Evolutionary conservation across 2,888 invertebrate genomes (phyloP).

Genomic region (Lithodes maja): DNA sequence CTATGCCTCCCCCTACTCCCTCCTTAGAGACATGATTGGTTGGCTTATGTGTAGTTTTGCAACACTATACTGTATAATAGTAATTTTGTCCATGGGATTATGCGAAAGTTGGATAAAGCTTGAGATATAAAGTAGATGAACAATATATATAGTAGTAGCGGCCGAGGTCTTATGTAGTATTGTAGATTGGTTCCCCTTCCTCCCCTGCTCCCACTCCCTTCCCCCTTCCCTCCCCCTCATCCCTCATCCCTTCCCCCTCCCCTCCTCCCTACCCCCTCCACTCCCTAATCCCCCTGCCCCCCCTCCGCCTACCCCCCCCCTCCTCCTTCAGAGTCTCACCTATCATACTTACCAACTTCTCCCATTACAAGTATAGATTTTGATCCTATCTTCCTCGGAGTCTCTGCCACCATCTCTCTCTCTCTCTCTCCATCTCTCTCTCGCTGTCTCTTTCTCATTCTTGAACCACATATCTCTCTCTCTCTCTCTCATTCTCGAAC

Average conservation of each 20-base stretch:
- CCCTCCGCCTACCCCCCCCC: not conserved
- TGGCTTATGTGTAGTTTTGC: too few relatives aligned
- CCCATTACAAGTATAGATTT: slow-evolving; percentile 1
- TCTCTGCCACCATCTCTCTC: not conserved
- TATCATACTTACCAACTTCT: slow-evolving; percentile 1
- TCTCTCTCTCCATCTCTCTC: not conserved
- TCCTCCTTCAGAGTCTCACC: not conserved
- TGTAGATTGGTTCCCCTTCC: too few relatives aligned
- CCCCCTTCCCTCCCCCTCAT: not conserved
- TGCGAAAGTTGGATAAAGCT: too few relatives aligned
- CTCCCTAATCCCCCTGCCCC: not conserved
- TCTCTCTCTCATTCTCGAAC: not conserved
- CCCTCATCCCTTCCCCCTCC: not conserved
- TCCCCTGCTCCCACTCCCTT: not conserved
- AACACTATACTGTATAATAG: too few relatives aligned
- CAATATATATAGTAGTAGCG: too few relatives aligned
- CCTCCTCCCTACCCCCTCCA: not conserved
- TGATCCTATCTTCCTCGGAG: not conserved
- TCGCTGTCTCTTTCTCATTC: not conserved
- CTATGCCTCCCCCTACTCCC: too few relatives aligned
- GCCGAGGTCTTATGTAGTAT: too few relatives aligned
- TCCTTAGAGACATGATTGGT: too few relatives aligned
- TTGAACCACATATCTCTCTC: not conserved
- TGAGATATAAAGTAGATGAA: too few relatives aligned
- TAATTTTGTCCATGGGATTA: too few relatives aligned